Percentiles rank a stretch among this genome's conserved stretches.
These are phyloP conservation scores for Lobophora halterata DNA, from an alignment of 2,888 invertebrate genomes.

Conservation along the genomic window DNA sequence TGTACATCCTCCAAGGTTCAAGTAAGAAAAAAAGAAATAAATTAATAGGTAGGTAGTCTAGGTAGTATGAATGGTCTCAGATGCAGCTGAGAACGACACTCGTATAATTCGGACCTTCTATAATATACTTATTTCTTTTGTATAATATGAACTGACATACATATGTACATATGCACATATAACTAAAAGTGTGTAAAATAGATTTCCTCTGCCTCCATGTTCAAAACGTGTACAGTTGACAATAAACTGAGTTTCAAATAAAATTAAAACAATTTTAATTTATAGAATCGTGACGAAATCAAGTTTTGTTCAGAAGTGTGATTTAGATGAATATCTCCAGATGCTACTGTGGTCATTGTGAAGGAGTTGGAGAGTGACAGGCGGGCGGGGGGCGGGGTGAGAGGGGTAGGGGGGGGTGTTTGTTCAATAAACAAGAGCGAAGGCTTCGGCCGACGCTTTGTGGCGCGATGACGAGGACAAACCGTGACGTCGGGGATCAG, in stretches of 20 bases:
- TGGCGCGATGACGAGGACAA: constrained; percentile 50
- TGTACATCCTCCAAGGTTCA: no score
- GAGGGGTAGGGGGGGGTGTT: constrained; percentile 48
- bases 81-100: no score
- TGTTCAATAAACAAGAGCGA: constrained; percentile 65
- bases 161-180: no score
- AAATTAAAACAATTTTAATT: constrained; percentile 5
- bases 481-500: constrained; percentile 2
- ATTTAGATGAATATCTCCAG: constrained; percentile 16
- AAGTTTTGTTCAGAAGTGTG: constrained; percentile 10
- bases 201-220: no score
- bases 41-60: no score
- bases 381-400: constrained; percentile 27
- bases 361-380: constrained; percentile 15
- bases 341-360: constrained; percentile 23
- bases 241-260: background rate
- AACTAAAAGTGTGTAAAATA: no score
- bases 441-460: constrained; percentile 46
- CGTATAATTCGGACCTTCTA: no score
- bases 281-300: constrained; percentile 14
- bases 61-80: no score
- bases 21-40: no score
- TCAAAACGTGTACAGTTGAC: background rate
- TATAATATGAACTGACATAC: no score
- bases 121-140: no score